Percentiles rank a stretch among this genome's conserved stretches.
Evolutionary conservation across 2,797 vertebrate genomes (phyloP).

Genomic region (Mormyrops boulengeri): DNA sequence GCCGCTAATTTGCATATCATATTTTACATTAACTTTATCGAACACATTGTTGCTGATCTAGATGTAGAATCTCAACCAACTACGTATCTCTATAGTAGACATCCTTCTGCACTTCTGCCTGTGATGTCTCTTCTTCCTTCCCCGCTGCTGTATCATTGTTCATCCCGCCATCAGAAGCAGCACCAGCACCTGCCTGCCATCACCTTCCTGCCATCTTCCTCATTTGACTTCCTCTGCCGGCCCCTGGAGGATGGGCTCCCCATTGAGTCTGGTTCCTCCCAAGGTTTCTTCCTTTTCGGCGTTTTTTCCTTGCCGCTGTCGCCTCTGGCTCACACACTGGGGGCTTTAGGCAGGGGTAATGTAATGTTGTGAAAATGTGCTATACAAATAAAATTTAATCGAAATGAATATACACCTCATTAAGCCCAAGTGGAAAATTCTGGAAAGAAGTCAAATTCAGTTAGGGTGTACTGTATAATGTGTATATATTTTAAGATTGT

Average conservation of each 20-base stretch:
- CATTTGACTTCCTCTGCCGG: not conserved
- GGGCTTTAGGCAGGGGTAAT: not conserved
- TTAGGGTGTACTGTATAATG: not conserved
- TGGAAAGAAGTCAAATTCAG: not conserved
- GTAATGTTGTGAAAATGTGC: not conserved
- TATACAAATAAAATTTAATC: not conserved
- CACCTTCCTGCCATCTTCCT: not conserved
- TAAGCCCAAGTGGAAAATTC: not conserved
- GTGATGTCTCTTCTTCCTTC: not conserved
- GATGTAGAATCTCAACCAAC: not conserved
- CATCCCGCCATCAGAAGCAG: not conserved
- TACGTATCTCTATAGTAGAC: not conserved
- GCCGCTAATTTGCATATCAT: not conserved
- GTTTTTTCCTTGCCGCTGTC: not conserved
- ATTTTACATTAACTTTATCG: not conserved
- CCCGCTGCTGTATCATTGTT: not conserved
- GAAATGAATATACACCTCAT: not conserved
- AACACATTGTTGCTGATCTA: not conserved
- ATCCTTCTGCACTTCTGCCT: not conserved
- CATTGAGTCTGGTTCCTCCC: not conserved
- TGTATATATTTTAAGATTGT: not conserved
- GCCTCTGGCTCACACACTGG: not conserved
- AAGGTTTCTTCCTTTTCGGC: not conserved
- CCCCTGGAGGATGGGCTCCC: not conserved
- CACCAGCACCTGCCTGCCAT: not conserved